Base-by-base conservation (phyloP, 2,113 vertebrate species). In the Lagopus leucura region DNA sequence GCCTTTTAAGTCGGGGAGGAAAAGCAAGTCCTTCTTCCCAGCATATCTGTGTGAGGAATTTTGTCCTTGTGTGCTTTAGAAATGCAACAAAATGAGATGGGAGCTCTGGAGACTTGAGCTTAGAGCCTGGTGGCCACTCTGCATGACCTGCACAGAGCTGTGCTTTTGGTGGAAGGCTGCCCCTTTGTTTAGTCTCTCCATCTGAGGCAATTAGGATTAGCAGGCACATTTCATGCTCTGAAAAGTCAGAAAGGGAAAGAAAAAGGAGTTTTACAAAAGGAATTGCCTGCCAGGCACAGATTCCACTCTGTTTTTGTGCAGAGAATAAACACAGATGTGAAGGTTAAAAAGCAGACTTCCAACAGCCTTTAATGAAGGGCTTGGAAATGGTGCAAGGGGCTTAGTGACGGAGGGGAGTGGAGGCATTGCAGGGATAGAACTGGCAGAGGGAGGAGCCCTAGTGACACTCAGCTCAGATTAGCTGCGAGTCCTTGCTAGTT, bases 221-320 rank as follows among this genome's bases (percentile, higher is more conserved):
- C 84, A 92, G 93, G 73, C 94, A 74, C 82, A 96, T 97, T 97
- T 97, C 96, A 96, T 97, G 96, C 97, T 97, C 97, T 97, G 95
- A 97, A 97, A 97, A 97, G 86, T 95, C 95, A 96, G 93, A 97
- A 97, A 96, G 88, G 89, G 60, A 86, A 94, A 92, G 92, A 73
- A 93, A 82, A 66, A 82, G 78, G 85, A 85, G 92, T 91, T 95
- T 71, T 92, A 93, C 72, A 90, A 88, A 96, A 96, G 90, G 50
- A 82, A 57, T 71, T 95, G 96, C 94, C 94, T 94, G 78, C 78
- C 78, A 96, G 94, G 92, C 96, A 92, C 55, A 88, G 75, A 94
- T 94, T 96, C 91, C 2, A 0, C 88, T 94, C 76, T 94, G 93
- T 3, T 96, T 97, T 94, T 97, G 73, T 95, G 82, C 91, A 47